phyloP scores from a whole-genome alignment of 2,797 vertebrate species.

The Chloroceryle inda region DNA sequence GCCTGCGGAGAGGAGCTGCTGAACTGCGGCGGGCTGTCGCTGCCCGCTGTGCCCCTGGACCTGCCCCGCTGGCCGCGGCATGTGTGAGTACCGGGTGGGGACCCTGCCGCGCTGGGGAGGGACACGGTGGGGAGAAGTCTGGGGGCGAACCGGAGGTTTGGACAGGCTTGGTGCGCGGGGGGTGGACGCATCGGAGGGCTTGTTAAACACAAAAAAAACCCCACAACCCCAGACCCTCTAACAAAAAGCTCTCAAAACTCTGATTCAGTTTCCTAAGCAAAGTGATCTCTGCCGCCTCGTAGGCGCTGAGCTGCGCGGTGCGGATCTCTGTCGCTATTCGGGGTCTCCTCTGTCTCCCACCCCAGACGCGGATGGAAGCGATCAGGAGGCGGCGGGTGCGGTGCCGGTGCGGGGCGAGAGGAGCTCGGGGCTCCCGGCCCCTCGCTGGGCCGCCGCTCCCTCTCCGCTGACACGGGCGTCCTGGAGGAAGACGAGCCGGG shows the following conservation, averaged over 20 bases:
- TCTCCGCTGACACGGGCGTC: rapidly evolving
- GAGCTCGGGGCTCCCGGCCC: neutral
- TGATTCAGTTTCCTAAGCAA: rapidly evolving
- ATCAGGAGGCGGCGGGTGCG: neutral
- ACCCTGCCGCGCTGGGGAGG: neutral
- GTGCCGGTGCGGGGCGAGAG: rapidly evolving
- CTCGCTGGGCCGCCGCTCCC: neutral
- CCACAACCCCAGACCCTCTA: neutral
- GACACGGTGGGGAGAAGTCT: neutral
- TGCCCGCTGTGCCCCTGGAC: constrained; percentile 84
- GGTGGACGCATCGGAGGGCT: too few species aligned
- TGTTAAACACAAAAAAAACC: neutral
- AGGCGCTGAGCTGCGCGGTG: neutral
- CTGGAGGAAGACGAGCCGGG: neutral
- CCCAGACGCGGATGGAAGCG: neutral
- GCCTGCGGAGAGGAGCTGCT: constrained; percentile 85
- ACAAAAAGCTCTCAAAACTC: rapidly evolving
- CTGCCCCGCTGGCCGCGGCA: constrained; percentile 84
- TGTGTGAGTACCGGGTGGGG: constrained; percentile 29
- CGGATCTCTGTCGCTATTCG: rapidly evolving
- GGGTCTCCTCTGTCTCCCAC: neutral
- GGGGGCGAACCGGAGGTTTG: too few species aligned
- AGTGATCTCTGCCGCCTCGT: rapidly evolving
- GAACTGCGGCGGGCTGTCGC: constrained; percentile 87
- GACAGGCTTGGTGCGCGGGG: neutral